A percentile compares a stretch with the other conserved stretches of the same genome.
These are phyloP conservation scores for Lacanobia oleracea DNA, from an alignment of 2,888 invertebrate species.

Conservation along the genomic window DNA sequence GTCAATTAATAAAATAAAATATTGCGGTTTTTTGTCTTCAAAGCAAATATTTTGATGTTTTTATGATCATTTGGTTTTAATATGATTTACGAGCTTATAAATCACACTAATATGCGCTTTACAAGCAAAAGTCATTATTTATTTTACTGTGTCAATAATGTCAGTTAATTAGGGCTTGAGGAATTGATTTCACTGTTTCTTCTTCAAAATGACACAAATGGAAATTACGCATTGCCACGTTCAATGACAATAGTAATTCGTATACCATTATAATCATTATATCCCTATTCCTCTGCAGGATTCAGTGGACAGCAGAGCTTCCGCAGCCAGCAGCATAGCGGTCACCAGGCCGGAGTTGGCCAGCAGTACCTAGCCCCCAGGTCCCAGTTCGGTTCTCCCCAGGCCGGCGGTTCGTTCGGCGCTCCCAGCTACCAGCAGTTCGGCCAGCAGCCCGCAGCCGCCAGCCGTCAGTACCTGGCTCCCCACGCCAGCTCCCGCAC, in stretches of 20 bases:
- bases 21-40: conserved; percentile 8
- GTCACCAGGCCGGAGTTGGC: conserved; percentile 27
- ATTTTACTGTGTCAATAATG: neutral
- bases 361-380: conserved; percentile 60
- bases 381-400: conserved; percentile 64
- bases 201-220: neutral
- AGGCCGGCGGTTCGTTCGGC: conserved; percentile 22
- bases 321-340: conserved; percentile 43
- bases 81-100: conserved; percentile 7
- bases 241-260: neutral
- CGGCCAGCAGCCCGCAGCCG: conserved; percentile 69
- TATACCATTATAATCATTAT: neutral
- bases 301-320: conserved; percentile 59
- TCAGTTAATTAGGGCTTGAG: neutral
- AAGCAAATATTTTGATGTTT: conserved; percentile 32
- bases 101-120: neutral
- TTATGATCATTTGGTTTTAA: conserved; percentile 7
- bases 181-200: neutral
- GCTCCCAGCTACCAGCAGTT: conserved; percentile 33
- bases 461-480: conserved; percentile 82
- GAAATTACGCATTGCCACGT: too few relatives aligned
- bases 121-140: neutral
- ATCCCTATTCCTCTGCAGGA: conserved; percentile 48
- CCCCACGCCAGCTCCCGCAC: conserved; percentile 74
- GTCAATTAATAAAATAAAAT: conserved; percentile 16